Evolutionary conservation across 2,888 invertebrate genomes (phyloP).

Genomic region (Sarcophaga carnaria): DNA sequence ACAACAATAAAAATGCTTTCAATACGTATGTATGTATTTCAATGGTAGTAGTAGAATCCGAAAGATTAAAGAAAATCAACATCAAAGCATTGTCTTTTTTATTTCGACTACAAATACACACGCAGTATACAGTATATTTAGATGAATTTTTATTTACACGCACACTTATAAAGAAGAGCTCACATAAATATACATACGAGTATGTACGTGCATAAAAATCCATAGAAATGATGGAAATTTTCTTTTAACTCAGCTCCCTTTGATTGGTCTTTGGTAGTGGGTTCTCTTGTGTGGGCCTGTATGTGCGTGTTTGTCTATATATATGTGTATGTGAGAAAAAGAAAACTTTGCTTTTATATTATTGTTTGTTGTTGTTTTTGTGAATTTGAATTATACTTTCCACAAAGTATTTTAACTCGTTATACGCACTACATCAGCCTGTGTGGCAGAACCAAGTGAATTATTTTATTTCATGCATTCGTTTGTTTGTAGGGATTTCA

Average conservation of each 20-base stretch:
- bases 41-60: constrained; percentile 33
- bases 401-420: constrained; percentile 62
- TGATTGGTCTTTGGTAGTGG: constrained; percentile 63
- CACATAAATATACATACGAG: neutral
- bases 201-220: constrained; percentile 2
- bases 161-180: neutral
- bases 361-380: neutral
- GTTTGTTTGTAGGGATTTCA: constrained; percentile 24
- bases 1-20: constrained; percentile 38
- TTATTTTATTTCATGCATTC: constrained; percentile 32
- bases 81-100: constrained; percentile 57
- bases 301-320: neutral
- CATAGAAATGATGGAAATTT: constrained; percentile 48
- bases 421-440: constrained; percentile 61
- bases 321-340: constrained; percentile 13
- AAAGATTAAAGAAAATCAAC: constrained; percentile 55
- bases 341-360: constrained; percentile 7
- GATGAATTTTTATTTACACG: neutral
- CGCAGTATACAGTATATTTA: constrained; percentile 27
- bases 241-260: constrained; percentile 60
- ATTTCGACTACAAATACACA: neutral
- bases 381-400: constrained; percentile 24
- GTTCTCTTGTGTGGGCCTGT: neutral
- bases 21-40: constrained; percentile 9
- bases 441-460: constrained; percentile 54